Evolutionary conservation across 2,797 vertebrate genomes (phyloP).

Genomic region (Gymnoscopelus braueri): DNA sequence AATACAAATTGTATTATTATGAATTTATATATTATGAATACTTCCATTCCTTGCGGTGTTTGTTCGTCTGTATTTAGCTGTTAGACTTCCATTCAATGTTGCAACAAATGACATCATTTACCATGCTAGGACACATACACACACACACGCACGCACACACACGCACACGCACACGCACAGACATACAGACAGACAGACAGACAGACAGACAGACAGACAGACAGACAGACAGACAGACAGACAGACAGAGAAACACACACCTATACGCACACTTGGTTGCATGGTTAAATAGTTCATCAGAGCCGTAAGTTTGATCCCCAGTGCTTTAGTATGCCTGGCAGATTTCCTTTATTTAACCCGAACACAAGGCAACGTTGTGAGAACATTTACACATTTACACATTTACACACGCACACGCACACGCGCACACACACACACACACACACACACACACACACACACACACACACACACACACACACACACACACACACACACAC

Average conservation of each 20-base stretch:
- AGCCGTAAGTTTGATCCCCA: constrained; percentile 62
- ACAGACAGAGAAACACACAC: constrained; percentile 30
- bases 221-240: constrained; percentile 52
- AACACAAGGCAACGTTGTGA: constrained; percentile 73
- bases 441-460: too few species aligned
- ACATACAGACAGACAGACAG: constrained; percentile 47
- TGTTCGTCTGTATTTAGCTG: constrained; percentile 20
- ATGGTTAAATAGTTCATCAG: constrained; percentile 73
- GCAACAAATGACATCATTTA: constrained; percentile 66
- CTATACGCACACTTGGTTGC: constrained; percentile 59
- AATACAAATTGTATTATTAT: too few species aligned
- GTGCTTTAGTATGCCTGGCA: constrained; percentile 77
- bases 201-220: constrained; percentile 40
- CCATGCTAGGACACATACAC: constrained; percentile 32
- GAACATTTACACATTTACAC: constrained; percentile 63
- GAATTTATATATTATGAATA: too few species aligned
- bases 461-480: background rate
- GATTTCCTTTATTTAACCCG: constrained; percentile 83
- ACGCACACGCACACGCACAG: too few species aligned
- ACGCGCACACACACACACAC: constrained; percentile 47
- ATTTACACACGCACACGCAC: constrained; percentile 33
- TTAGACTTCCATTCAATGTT: constrained; percentile 56
- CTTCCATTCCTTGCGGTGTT: too few species aligned
- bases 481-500: constrained; percentile 13
- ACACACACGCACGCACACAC: constrained; percentile 11